Percentiles rank a stretch among this genome's conserved stretches.
Conservation (phyloP, 2,113 vertebrate genomes). For the Megaleporinus macrocephalus region DNA sequence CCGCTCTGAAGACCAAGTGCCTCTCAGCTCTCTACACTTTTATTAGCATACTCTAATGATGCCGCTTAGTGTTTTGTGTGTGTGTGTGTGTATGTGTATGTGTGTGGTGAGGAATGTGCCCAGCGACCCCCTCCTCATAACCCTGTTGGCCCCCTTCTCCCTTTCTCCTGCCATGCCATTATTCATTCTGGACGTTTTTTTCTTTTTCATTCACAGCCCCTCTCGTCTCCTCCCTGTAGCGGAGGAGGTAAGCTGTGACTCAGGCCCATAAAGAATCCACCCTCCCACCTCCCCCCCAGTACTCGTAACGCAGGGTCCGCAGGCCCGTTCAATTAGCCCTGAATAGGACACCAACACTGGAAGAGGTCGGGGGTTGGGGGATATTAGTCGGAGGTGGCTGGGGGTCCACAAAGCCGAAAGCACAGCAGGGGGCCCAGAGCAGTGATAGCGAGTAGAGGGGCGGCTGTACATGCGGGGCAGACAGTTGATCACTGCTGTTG, state of each 20-base stretch:
- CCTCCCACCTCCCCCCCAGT: neutral
- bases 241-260: slow-evolving; percentile 41
- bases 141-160: slow-evolving; percentile 35
- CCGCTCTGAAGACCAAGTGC: neutral
- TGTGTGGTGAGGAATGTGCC: slow-evolving; percentile 46
- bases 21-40: neutral
- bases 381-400: neutral
- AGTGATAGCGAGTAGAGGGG: neutral
- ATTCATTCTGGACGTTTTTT: slow-evolving; percentile 53
- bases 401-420: neutral
- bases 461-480: slow-evolving; percentile 4
- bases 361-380: slow-evolving; percentile 29
- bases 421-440: neutral
- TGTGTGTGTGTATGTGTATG: slow-evolving; percentile 51
- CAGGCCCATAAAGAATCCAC: slow-evolving; percentile 37
- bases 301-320: slow-evolving; percentile 33
- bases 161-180: slow-evolving; percentile 45
- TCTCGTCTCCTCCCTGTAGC: slow-evolving; percentile 50
- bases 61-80: slow-evolving; percentile 18
- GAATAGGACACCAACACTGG: slow-evolving; percentile 50
- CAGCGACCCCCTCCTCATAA: slow-evolving; percentile 31
- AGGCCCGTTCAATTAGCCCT: slow-evolving; percentile 62
- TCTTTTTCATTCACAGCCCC: slow-evolving; percentile 59
- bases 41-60: slow-evolving; percentile 23
- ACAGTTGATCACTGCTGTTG: neutral